Evolutionary conservation across 2,888 invertebrate genomes (phyloP).

Genomic region (Bugulina stolonifera): DNA sequence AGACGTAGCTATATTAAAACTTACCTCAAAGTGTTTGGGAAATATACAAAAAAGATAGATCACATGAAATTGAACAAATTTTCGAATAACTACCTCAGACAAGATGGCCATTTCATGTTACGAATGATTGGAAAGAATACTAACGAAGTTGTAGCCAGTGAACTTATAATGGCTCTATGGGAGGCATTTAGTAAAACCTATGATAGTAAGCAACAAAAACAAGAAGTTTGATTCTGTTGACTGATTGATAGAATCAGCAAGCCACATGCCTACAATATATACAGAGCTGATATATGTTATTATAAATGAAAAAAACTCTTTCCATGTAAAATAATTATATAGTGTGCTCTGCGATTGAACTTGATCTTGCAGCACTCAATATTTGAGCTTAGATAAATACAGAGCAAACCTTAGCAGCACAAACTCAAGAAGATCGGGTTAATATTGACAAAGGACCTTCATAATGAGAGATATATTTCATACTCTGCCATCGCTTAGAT

Average conservation of each 20-base stretch:
- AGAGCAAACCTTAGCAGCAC: too few species aligned
- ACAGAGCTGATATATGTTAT: background rate
- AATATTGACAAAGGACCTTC: too few species aligned
- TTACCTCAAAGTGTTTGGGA: background rate
- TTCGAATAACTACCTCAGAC: slow-evolving; percentile 26
- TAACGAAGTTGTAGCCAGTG: slow-evolving; percentile 28
- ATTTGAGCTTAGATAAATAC: too few species aligned
- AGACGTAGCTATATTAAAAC: slow-evolving; percentile 21
- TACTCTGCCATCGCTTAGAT: too few species aligned
- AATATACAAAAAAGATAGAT: background rate
- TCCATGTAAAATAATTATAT: too few species aligned
- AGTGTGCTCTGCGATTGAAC: too few species aligned
- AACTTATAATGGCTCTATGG: slow-evolving; percentile 29
- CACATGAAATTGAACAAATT: slow-evolving; percentile 12
- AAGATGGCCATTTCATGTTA: slow-evolving; percentile 31
- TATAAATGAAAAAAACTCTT: background rate
- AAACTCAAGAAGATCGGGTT: too few species aligned
- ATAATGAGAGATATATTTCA: too few species aligned
- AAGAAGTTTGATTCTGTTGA: background rate
- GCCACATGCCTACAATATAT: too few species aligned
- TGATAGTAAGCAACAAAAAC: background rate
- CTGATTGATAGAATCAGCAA: too few species aligned
- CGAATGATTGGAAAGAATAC: slow-evolving; percentile 29
- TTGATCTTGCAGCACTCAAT: too few species aligned
- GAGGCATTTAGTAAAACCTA: slow-evolving; percentile 26